These are phyloP conservation scores for Salpingus planirostris DNA, from an alignment of 2,888 invertebrate genomes.

Conservation along the genomic window DNA sequence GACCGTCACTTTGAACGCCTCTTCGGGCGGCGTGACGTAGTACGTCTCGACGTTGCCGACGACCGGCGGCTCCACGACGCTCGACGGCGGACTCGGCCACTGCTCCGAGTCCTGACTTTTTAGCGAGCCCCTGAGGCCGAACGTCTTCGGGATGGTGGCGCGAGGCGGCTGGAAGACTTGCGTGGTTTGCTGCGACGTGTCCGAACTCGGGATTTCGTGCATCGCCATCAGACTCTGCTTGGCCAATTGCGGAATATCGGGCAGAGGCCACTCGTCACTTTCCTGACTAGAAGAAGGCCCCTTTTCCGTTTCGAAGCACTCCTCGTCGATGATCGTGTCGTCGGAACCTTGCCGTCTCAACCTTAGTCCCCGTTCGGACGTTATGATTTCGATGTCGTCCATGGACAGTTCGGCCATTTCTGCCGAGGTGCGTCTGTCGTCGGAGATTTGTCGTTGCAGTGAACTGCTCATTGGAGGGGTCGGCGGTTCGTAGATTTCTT, in stretches of 20 bases:
- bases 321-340: constrained; percentile 42
- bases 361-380: constrained; percentile 39
- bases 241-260: constrained; percentile 52
- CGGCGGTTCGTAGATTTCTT: constrained; percentile 9
- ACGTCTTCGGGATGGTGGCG: constrained; percentile 37
- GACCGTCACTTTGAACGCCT: constrained; percentile 66
- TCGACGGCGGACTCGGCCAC: constrained; percentile 74
- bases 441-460: constrained; percentile 55
- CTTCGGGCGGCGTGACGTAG: constrained; percentile 70
- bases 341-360: constrained; percentile 39
- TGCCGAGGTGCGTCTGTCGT: constrained; percentile 73
- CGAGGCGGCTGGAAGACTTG: constrained; percentile 38
- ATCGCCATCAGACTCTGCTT: constrained; percentile 34
- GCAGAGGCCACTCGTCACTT: constrained; percentile 68
- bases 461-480: constrained; percentile 33
- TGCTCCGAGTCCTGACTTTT: constrained; percentile 62
- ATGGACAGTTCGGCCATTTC: constrained; percentile 80
- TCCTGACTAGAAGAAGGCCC: constrained; percentile 53
- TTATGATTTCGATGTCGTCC: constrained; percentile 47
- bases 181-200: constrained; percentile 39
- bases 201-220: constrained; percentile 40
- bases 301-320: constrained; percentile 32
- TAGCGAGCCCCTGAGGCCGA: constrained; percentile 37
- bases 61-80: constrained; percentile 59
- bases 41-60: constrained; percentile 74